These are phyloP conservation scores for Sitobion miscanthi DNA, from an alignment of 1,140 invertebrate genomes.

Conservation along the genomic window DNA sequence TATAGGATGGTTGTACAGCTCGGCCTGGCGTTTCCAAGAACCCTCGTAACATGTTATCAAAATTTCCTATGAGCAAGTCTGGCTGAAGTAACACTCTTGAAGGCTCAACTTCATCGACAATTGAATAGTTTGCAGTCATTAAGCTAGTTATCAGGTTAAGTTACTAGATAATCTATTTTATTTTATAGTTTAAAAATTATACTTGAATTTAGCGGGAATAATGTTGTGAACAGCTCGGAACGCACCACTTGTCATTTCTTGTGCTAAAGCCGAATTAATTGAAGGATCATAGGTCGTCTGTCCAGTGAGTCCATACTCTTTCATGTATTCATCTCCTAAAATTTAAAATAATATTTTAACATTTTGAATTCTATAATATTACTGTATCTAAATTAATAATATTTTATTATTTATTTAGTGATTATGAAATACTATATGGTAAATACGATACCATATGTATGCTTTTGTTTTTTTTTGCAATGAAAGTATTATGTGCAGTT, in stretches of 20 bases:
- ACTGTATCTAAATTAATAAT: background rate
- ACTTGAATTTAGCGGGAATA: slow-evolving; percentile 45
- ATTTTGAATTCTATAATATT: background rate
- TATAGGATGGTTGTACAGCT: slow-evolving; percentile 17
- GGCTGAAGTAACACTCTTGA: slow-evolving; percentile 1
- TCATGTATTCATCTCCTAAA: slow-evolving; percentile 36
- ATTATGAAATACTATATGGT: no score
- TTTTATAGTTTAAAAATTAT: background rate
- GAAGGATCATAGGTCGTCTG: slow-evolving; percentile 9
- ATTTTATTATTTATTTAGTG: background rate
- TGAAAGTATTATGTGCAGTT: background rate
- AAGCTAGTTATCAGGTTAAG: background rate
- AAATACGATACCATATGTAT: background rate
- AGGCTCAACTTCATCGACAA: slow-evolving; percentile 26
- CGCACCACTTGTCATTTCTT: slow-evolving; percentile 41
- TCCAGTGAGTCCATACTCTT: slow-evolving; percentile 1
- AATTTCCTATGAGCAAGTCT: slow-evolving; percentile 19
- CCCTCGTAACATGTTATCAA: slow-evolving; percentile 35
- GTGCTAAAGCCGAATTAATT: background rate
- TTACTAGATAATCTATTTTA: background rate
- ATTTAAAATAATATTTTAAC: background rate
- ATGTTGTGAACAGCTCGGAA: slow-evolving; percentile 39
- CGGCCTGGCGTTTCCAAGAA: slow-evolving; percentile 41
- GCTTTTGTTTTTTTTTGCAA: background rate
- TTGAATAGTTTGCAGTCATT: slow-evolving; percentile 21